These are phyloP conservation scores for Pachycephala philippinensis DNA, from an alignment of 2,113 vertebrate genomes.

Conservation along the genomic window DNA sequence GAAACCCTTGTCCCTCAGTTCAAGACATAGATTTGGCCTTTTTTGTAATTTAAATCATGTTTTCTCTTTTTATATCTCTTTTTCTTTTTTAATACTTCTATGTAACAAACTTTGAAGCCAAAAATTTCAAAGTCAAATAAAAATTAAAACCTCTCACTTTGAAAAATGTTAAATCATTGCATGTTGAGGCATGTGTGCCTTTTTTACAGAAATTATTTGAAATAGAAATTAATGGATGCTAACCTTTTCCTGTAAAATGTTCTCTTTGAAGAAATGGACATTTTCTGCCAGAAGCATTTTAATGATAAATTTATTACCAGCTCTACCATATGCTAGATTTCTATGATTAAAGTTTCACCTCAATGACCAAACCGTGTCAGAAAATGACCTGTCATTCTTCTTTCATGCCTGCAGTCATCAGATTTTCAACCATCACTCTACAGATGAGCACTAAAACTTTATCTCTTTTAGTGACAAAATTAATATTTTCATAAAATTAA, in stretches of 20 bases:
- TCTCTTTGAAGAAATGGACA: not conserved
- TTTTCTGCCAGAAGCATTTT: not conserved
- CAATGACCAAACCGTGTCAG: not conserved
- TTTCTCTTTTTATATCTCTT: not conserved
- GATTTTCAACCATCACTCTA: not conserved
- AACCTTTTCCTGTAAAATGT: not conserved
- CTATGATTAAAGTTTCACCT: not conserved
- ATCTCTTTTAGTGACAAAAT: not conserved
- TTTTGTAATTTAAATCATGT: not conserved
- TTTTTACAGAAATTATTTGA: not conserved
- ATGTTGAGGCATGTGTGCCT: fast-evolving
- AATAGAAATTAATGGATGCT: not conserved
- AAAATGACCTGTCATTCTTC: not conserved
- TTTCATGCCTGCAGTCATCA: not conserved
- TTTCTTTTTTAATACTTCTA: not conserved
- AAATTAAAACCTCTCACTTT: not conserved
- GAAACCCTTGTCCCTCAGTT: not conserved
- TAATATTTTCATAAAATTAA: not conserved
- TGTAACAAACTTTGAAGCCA: not conserved
- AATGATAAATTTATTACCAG: not conserved
- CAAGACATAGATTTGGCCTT: not conserved
- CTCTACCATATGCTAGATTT: not conserved
- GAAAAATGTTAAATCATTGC: not conserved
- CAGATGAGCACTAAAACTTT: not conserved
- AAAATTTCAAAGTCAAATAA: not conserved